These are phyloP conservation scores for Diplogasteroides magnus DNA, from an alignment of 1,140 invertebrate species.

Conservation along the genomic window DNA sequence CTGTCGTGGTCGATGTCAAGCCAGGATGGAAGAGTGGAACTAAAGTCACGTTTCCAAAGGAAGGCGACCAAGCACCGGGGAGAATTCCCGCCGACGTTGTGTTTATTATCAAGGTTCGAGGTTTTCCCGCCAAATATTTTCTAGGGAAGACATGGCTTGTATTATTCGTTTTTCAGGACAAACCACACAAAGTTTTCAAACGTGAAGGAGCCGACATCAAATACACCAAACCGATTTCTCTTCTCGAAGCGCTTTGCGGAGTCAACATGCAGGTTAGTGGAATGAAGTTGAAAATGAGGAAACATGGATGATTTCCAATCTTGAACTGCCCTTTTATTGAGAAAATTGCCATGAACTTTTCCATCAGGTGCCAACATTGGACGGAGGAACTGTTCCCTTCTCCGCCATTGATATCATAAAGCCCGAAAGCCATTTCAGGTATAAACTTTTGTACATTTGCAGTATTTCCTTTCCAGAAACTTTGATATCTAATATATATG, in stretches of 20 bases:
- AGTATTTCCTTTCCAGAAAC: no score
- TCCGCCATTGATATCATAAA: constrained; percentile 84
- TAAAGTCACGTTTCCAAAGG: constrained; percentile 95
- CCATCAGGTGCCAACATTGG: constrained; percentile 88
- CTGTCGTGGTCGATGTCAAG: constrained; percentile 93
- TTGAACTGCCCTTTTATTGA: no score
- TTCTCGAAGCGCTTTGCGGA: constrained; percentile 69
- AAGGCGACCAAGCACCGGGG: constrained; percentile 89
- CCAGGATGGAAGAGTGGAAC: constrained; percentile 99
- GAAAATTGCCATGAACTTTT: no score
- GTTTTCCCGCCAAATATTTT: no score
- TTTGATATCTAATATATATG: no score
- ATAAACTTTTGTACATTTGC: no score
- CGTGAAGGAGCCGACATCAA: constrained; percentile 82
- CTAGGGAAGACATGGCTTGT: no score
- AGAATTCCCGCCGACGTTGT: constrained; percentile 98
- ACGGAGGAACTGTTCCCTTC: constrained; percentile 74
- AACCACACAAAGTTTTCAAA: constrained; percentile 86
- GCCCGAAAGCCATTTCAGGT: constrained; percentile 78
- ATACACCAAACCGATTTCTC: constrained; percentile 79
- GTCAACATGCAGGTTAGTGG: no score
- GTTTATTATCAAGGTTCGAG: constrained; percentile 76
- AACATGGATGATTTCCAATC: no score
- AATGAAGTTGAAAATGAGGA: no score
- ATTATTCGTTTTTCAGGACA: constrained; percentile 70